Evolutionary conservation across 2,888 invertebrate species (phyloP), one percentile per base, ranked within the genome.

Genomic region (Rhagonycha lutea): DNA sequence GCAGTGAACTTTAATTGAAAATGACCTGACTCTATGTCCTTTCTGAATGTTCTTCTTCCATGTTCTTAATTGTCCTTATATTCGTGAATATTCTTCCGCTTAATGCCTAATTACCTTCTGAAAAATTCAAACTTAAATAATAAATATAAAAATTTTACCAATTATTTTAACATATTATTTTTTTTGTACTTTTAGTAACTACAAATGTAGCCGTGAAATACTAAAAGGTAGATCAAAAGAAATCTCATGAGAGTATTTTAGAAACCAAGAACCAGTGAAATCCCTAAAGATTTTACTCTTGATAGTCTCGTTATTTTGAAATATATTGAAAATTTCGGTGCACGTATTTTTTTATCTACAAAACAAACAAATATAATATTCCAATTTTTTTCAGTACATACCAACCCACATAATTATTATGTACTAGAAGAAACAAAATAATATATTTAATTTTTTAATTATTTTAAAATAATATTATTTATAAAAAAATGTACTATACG

Each of bases 271-370:
- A 68, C 72, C 72, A 68, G 72, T 68, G 61, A 72, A 72, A 72
- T 72, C 72, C 72, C 67, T 26, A 72, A 72, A 72, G 72, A 72
- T 72, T 72, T 72, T 67, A 68, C 67, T 67, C 67, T 68, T 72
- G 72, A 72, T 72, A 72, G 72, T 72, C 72, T 72, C 72, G 72
- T 72, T 72, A 72, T 72, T 72, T 72, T 67, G 67, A 72, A 72
- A 72, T 72, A 72, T 70, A 24, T 65, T 65, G 47, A 47, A 47
- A 47, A 47, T n/a, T 47, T 47, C n/a, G 47, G n/a, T 47, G 47
- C 47, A 47, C 47, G 47, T 47, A 47, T 47, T 47, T 47, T 47
- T 47, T 47, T 47, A n/a, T 47, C n/a, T 47, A 47, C 47, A 47
- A 47, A n/a, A 47, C n/a, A 47, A 47, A 47, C 47, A 47, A 47